Evolutionary conservation across 2,888 invertebrate genomes (phyloP), one percentile per base, ranked within the genome.

Genomic region (Atrina japonica): DNA sequence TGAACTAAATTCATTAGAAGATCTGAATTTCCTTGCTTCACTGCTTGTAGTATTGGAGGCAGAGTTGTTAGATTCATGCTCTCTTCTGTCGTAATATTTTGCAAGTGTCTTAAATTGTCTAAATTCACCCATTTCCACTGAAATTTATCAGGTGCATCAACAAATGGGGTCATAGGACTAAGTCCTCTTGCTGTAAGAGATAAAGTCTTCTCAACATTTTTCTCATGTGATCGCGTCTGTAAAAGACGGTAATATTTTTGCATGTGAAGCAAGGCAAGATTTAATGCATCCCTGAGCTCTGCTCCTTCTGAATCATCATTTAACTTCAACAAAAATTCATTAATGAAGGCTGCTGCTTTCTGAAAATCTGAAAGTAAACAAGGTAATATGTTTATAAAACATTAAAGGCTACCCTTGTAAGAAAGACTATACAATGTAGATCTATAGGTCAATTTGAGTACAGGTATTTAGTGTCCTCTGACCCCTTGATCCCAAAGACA

Each of bases 141-240:
- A 76, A 89, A 89, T 63, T 88, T 88, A 68, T 88, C 88, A 11
- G 88, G 88, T 9, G 88, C 84, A 70, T 89, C 90, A 29, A 86
- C 85, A 83, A 89, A 90, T 11, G 89, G 89, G 3, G 90, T 90
- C 89, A 90, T 88, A 16, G 90, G 89, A 77, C 89, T 89, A 30
- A 89, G 77, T 3, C 89, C 89, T 30, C 90, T 79, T 29, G 88
- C 84, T 16, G 88, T 87, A 30, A 87, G 75, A 27, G 85, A 79
- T 23, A 89, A 74, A 47, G 72, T 81, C 35, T 75, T 61, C 23
- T 81, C 81, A 27, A 78, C 69, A 75, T 78, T 82, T 76, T 85
- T 85, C 65, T 87, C 87, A 43, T 85, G 85, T 40, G 83, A 84
- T 25, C 86, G 78, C 29, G 76, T 77, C 67, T 86, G 86, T 35